phyloP scores from a whole-genome alignment of 2,113 vertebrate species.

The Felis catus region DNA sequence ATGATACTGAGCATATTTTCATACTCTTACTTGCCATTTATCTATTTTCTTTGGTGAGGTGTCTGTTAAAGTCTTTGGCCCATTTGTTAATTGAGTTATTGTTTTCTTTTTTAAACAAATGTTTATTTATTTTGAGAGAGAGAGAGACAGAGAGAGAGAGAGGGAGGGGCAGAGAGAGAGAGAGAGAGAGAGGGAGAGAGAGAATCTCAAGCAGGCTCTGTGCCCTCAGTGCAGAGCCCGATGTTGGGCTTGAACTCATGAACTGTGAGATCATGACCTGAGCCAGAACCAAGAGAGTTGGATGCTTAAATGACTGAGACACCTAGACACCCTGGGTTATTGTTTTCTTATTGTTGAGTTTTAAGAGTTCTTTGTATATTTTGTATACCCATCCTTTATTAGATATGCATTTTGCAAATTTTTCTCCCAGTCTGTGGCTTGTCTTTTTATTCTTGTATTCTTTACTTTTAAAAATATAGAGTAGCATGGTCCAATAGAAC shows the following conservation, averaged over 20 bases:
- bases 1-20: neutral
- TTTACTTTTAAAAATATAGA: slow-evolving; percentile 22
- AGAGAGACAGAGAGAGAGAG: too few relatives aligned
- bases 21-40: slow-evolving; percentile 10
- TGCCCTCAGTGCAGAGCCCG: too few relatives aligned
- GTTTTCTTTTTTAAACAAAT: neutral
- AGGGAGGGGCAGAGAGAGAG: too few relatives aligned
- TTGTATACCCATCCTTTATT: neutral
- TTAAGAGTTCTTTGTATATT: slow-evolving; percentile 45
- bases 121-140: too few relatives aligned
- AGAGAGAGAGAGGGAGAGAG: too few relatives aligned
- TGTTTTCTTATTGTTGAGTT: slow-evolving; percentile 40
- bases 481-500: neutral
- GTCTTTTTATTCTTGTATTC: slow-evolving; percentile 32
- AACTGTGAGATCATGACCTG: too few relatives aligned
- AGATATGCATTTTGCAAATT: neutral
- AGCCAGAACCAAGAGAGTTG: too few relatives aligned
- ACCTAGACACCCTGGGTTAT: neutral
- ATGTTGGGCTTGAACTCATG: too few relatives aligned
- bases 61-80: neutral
- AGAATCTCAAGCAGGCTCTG: too few relatives aligned
- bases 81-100: neutral
- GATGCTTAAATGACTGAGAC: too few relatives aligned
- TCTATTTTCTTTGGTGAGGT: slow-evolving; percentile 24
- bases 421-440: neutral